Evolutionary conservation across 2,888 invertebrate species (phyloP).

Genomic region (Pachliopta kotzebuea): DNA sequence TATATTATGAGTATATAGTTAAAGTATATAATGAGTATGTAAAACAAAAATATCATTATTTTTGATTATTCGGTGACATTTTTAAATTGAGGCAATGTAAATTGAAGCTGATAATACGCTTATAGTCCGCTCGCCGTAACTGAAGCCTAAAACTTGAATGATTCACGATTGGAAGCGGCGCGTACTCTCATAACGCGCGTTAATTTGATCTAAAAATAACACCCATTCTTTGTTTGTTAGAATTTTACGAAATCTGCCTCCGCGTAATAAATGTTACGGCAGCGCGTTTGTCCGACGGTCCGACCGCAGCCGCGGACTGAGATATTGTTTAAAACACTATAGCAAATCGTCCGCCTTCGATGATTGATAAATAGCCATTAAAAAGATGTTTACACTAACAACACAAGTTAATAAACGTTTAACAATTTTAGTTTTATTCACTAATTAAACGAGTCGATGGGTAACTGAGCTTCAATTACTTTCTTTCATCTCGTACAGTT

Average conservation of each 20-base stretch:
- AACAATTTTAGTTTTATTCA: neutral
- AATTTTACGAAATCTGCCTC: constrained; percentile 72
- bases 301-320: constrained; percentile 3
- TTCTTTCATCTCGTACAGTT: constrained; percentile 1
- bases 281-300: constrained; percentile 16
- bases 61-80: neutral
- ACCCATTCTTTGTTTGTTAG: constrained; percentile 74
- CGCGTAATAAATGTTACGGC: constrained; percentile 47
- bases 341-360: constrained; percentile 19
- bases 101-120: neutral
- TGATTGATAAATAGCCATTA: constrained; percentile 24
- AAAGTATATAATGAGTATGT: too few relatives aligned
- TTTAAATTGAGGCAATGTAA: neutral
- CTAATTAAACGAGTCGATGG: neutral
- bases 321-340: constrained; percentile 20
- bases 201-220: constrained; percentile 79
- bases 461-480: neutral
- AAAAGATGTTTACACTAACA: constrained; percentile 2
- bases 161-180: constrained; percentile 68
- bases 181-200: constrained; percentile 73
- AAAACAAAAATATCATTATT: neutral
- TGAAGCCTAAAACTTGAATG: constrained; percentile 48
- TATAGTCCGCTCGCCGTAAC: constrained; percentile 38
- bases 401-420: constrained; percentile 2
- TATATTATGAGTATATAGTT: too few relatives aligned